A percentile compares a stretch with the other conserved stretches of the same genome.
Conservation (phyloP, 2,888 invertebrate genomes). For the Drosophila vallismaia region DNA sequence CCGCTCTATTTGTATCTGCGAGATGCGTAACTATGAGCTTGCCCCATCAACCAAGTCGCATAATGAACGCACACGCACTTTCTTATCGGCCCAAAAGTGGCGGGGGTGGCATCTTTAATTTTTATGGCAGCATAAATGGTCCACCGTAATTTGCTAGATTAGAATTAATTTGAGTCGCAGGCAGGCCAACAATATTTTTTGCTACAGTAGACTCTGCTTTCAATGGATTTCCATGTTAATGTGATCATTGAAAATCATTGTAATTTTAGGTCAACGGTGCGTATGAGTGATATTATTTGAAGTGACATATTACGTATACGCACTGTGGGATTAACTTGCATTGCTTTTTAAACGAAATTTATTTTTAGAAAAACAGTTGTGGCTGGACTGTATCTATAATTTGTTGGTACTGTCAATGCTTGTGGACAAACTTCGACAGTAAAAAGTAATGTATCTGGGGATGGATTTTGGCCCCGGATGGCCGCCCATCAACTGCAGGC, state of each 20-base stretch:
- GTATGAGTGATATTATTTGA: neutral
- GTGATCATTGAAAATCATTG: too few species aligned
- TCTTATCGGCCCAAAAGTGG: slow-evolving; percentile 44
- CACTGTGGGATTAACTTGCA: neutral
- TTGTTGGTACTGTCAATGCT: slow-evolving; percentile 31
- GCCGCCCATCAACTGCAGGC: slow-evolving; percentile 31
- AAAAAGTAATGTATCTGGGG: slow-evolving; percentile 59
- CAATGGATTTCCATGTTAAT: neutral
- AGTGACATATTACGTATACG: neutral
- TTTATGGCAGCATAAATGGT: slow-evolving; percentile 78
- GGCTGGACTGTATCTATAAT: slow-evolving; percentile 30
- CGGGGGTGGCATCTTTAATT: slow-evolving; percentile 70
- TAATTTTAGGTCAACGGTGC: too few species aligned
- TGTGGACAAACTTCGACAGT: slow-evolving; percentile 61
- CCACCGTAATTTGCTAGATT: slow-evolving; percentile 77
- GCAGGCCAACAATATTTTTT: slow-evolving; percentile 31
- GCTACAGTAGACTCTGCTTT: slow-evolving; percentile 16
- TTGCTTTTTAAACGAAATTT: neutral
- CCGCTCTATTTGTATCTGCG: slow-evolving; percentile 23
- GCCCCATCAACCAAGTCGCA: slow-evolving; percentile 25
- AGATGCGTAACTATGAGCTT: slow-evolving; percentile 44
- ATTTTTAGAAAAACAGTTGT: neutral
- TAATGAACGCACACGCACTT: slow-evolving; percentile 66
- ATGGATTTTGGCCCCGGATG: slow-evolving; percentile 23
- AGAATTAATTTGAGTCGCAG: slow-evolving; percentile 75